Evolutionary conservation across 2,113 vertebrate species (phyloP).

Genomic region (Sigmodon hispidus): DNA sequence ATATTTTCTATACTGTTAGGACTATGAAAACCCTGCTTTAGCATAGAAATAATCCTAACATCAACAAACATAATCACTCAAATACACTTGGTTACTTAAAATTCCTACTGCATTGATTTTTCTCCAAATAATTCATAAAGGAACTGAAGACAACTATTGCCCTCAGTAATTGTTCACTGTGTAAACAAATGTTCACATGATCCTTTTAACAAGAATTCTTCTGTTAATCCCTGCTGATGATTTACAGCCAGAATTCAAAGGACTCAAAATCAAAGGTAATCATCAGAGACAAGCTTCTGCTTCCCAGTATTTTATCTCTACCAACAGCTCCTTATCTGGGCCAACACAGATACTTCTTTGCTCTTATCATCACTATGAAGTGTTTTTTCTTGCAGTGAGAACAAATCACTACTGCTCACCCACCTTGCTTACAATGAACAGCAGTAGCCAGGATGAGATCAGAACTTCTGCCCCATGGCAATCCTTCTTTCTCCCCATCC

Average conservation of each 20-base stretch:
- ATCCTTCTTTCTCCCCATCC: background rate
- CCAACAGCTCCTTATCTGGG: background rate
- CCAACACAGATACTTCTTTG: background rate
- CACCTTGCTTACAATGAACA: background rate
- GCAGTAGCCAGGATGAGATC: background rate
- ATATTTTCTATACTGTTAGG: background rate
- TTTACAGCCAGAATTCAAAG: constrained; percentile 28
- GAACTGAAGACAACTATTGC: background rate
- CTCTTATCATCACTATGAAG: background rate
- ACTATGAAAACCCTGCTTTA: background rate
- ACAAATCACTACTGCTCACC: background rate
- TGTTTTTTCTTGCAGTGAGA: background rate
- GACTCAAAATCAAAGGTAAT: background rate
- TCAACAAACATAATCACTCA: background rate
- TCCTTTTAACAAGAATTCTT: background rate
- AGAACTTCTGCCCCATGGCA: background rate
- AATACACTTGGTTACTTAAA: background rate
- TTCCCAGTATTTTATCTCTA: background rate
- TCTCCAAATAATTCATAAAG: background rate
- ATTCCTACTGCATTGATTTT: constrained; percentile 4
- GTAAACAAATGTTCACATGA: constrained; percentile 35
- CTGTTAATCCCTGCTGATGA: background rate
- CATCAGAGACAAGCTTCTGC: background rate
- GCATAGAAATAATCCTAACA: background rate
- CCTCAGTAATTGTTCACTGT: background rate